Conservation (phyloP, 2,113 vertebrate genomes). For the Neoarius graeffei region DNA sequence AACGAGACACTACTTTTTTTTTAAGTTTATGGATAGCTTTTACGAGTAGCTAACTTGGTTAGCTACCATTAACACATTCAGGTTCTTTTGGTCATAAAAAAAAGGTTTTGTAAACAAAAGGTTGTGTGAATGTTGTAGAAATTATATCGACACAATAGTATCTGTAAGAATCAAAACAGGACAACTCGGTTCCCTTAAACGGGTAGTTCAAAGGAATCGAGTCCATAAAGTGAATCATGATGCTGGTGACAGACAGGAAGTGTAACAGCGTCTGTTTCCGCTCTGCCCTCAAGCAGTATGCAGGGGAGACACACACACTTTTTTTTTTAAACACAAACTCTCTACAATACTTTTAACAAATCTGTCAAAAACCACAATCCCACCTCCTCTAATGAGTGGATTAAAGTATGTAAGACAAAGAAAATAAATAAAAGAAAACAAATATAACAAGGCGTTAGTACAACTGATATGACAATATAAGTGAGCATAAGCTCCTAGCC, state of each 20-base stretch:
- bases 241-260: background rate
- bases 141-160: background rate
- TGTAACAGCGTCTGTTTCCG: background rate
- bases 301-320: background rate
- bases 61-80: background rate
- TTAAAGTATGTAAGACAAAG: too few relatives aligned
- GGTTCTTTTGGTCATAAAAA: background rate
- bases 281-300: constrained; percentile 2
- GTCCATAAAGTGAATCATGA: background rate
- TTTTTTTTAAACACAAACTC: too few relatives aligned
- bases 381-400: too few relatives aligned
- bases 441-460: too few relatives aligned
- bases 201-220: background rate
- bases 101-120: background rate
- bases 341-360: too few relatives aligned
- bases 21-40: background rate
- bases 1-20: background rate
- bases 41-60: background rate
- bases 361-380: too few relatives aligned
- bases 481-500: too few relatives aligned
- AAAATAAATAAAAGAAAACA: too few relatives aligned
- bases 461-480: too few relatives aligned
- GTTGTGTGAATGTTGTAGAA: background rate
- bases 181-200: background rate
- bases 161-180: background rate